phyloP scores from a whole-genome alignment of 2,888 invertebrate species.

The Allygus modestus region DNA sequence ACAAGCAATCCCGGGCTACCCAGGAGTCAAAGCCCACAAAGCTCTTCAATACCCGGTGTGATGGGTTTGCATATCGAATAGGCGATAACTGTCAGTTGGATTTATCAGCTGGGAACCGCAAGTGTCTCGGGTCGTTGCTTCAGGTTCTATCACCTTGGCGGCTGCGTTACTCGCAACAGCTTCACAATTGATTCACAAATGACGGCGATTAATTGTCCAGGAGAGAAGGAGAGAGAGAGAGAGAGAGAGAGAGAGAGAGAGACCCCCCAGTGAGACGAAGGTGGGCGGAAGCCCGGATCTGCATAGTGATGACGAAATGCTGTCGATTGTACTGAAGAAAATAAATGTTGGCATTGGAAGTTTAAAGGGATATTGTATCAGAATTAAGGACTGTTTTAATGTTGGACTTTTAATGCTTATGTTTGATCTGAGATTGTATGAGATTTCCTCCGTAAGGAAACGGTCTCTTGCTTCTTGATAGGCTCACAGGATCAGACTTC shows the following conservation, averaged over 20 bases:
- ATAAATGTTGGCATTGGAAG: not conserved
- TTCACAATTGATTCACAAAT: conserved; percentile 37
- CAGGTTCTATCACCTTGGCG: conserved; percentile 5
- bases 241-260: not conserved
- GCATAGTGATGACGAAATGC: conserved; percentile 25
- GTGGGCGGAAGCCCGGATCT: conserved; percentile 43
- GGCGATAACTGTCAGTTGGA: conserved; percentile 20
- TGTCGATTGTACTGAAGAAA: conserved; percentile 4
- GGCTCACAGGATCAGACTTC: no score
- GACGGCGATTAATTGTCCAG: conserved; percentile 21
- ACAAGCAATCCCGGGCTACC: not conserved
- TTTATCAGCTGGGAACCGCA: conserved; percentile 32
- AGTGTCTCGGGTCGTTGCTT: not conserved
- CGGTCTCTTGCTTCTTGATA: no score
- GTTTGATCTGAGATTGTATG: no score
- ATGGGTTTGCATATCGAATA: conserved; percentile 41
- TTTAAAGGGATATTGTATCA: not conserved
- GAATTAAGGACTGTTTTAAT: not conserved
- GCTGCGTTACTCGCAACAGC: not conserved
- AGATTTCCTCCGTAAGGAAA: no score
- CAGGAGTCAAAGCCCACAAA: conserved; percentile 35
- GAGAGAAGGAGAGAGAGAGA: not conserved
- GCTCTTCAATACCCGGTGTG: conserved; percentile 1
- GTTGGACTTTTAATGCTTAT: no score
- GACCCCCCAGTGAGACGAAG: not conserved